A percentile compares a stretch with the other conserved stretches of the same genome.
These are phyloP conservation scores for Bos indicus DNA, from an alignment of 2,113 vertebrate species.

Conservation along the genomic window DNA sequence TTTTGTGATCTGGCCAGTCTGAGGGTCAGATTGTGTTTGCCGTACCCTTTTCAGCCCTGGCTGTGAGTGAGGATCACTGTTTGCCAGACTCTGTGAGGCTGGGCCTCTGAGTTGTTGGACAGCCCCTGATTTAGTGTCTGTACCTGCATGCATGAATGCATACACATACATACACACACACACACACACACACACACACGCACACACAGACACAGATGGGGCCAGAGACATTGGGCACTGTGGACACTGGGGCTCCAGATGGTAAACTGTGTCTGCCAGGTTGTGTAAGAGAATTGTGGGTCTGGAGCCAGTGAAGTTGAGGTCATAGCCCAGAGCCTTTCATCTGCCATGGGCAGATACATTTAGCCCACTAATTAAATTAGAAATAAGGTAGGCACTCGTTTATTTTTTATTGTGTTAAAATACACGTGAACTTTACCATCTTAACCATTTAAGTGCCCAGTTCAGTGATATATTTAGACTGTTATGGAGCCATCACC, in stretches of 20 bases:
- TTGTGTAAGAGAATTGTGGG: neutral
- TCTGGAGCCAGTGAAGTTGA: neutral
- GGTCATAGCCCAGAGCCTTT: neutral
- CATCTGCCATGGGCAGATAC: neutral
- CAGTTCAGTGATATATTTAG: neutral
- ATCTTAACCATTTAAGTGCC: neutral
- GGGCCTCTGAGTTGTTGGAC: neutral
- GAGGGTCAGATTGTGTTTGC: neutral
- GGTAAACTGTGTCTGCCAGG: neutral
- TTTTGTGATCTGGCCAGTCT: neutral
- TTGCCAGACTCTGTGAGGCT: neutral
- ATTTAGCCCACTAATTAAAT: neutral
- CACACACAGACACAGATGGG: neutral
- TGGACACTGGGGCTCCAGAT: neutral
- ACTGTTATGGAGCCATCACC: neutral
- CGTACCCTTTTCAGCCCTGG: constrained; percentile 40
- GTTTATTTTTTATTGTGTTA: neutral
- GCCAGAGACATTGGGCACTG: neutral
- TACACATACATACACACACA: fast-evolving
- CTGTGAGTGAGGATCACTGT: neutral
- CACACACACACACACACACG: fast-evolving
- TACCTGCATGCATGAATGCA: fast-evolving
- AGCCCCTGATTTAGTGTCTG: neutral
- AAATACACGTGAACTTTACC: neutral
- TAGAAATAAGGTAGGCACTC: neutral